Base-by-base conservation (phyloP, 2,888 invertebrate species). In the Andrena trimmerana region DNA sequence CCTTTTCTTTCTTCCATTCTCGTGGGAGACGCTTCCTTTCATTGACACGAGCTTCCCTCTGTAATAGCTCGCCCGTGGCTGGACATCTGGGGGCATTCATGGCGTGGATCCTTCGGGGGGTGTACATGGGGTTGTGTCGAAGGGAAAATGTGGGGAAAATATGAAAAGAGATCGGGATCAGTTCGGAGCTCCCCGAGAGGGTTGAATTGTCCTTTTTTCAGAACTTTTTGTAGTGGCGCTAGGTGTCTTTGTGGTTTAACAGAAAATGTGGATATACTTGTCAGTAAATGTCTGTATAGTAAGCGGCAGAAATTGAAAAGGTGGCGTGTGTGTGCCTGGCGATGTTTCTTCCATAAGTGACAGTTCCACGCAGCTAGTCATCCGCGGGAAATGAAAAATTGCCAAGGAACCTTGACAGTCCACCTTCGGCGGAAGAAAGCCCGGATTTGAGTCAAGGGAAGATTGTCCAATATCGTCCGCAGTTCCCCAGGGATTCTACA, bases 21-120 rank as follows among this genome's bases (percentile, higher is more conserved):
- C 48, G 52, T 33, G 13, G 31, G 24, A 33, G 27, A 33, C 54
- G 33, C 36, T 24, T 24, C n/a, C 57, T 57, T 20, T 57, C 24
- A 4, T 10, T 13, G n/a, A 2, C 16, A 57, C 54, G 52, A 54
- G 31, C 68, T 68, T 68, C 68, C n/a, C 54, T 24, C 54, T 4
- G 24, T 1, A 24, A 24, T 10, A 24, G 4, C 10, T 57, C 54
- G 54, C 24, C 3, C 20, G 4, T 24, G 20, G 54, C 10, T 10
- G 3, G 54, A 24, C 20, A 57, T 24, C 8, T 10, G 20, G 10
- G 13, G 1, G 3, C 10, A 24, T 57, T 24, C 10, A 0, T 24
- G 27, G 24, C 10, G 54, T 10, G 54, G 3, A 27, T 20, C 8
- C 24, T 27, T 54, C 24, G 8, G 1, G 10, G 13, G 13, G 13